Conservation (phyloP, 2,888 invertebrate species). For the Iphiclides podalirius region DNA sequence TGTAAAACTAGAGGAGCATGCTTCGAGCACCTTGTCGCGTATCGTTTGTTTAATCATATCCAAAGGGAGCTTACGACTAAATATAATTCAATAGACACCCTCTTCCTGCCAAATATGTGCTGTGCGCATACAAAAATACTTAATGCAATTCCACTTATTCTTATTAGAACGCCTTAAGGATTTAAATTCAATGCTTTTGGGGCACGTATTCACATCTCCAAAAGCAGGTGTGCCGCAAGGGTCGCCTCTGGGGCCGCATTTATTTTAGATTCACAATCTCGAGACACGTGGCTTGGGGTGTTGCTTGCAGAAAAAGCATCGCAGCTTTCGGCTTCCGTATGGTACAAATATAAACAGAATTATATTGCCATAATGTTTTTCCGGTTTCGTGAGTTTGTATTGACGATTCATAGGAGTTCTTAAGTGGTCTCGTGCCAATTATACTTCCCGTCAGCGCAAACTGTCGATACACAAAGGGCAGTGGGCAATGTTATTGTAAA, state of each 20-base stretch:
- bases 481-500: not conserved
- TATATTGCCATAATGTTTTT: slow-evolving; percentile 75
- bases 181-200: slow-evolving; percentile 31
- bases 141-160: slow-evolving; percentile 29
- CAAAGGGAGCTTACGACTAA: slow-evolving; percentile 71
- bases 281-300: slow-evolving; percentile 72
- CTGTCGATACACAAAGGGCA: slow-evolving; percentile 5
- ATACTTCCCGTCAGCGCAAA: slow-evolving; percentile 35
- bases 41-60: slow-evolving; percentile 73
- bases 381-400: slow-evolving; percentile 68
- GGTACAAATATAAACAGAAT: slow-evolving; percentile 73
- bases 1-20: slow-evolving; percentile 38
- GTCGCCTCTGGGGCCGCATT: slow-evolving; percentile 61
- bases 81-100: slow-evolving; percentile 78
- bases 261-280: slow-evolving; percentile 72
- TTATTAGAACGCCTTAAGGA: slow-evolving; percentile 43
- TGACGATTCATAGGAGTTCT: slow-evolving; percentile 50
- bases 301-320: slow-evolving; percentile 67
- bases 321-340: slow-evolving; percentile 69
- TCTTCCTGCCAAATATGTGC: slow-evolving; percentile 77
- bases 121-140: slow-evolving; percentile 45
- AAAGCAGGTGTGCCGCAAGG: slow-evolving; percentile 74
- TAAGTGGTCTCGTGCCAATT: slow-evolving; percentile 63
- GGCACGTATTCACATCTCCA: slow-evolving; percentile 36
- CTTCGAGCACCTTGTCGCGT: slow-evolving; percentile 69